Evolutionary conservation across 2,113 vertebrate species (phyloP).

Genomic region (Bufo gargarizans): DNA sequence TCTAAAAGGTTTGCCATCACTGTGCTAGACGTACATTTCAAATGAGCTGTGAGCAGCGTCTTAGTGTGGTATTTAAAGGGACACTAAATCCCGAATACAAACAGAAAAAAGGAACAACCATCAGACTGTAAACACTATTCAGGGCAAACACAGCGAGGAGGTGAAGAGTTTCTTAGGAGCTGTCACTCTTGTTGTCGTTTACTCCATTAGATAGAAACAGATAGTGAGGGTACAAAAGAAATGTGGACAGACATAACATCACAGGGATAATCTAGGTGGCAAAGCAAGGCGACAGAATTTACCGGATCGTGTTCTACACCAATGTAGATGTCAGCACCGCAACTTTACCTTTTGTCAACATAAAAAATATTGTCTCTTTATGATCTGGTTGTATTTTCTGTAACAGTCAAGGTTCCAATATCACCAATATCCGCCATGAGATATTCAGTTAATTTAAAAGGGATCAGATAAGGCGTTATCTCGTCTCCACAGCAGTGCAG

Average conservation of each 20-base stretch:
- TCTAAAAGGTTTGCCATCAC: too few relatives aligned
- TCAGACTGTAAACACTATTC: too few relatives aligned
- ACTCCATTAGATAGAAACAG: background rate
- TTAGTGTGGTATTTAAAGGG: too few relatives aligned
- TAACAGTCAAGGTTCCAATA: background rate
- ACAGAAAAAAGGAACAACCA: too few relatives aligned
- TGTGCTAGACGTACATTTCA: too few relatives aligned
- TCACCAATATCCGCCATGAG: conserved; percentile 3
- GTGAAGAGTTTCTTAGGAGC: background rate
- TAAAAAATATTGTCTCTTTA: background rate
- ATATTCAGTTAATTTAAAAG: conserved; percentile 20
- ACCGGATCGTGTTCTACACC: background rate
- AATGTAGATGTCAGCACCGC: background rate
- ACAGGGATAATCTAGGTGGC: background rate
- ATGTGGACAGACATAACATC: background rate
- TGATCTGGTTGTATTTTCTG: background rate
- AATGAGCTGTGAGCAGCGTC: too few relatives aligned
- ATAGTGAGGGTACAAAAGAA: background rate
- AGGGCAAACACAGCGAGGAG: background rate
- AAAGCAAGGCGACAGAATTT: background rate
- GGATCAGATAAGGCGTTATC: conserved; percentile 21
- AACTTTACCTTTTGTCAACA: background rate
- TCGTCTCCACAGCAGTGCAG: background rate
- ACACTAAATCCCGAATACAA: too few relatives aligned
- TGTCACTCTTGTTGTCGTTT: background rate